Conservation (phyloP, 2,113 vertebrate species). For the Pelecanoides urinatrix region DNA sequence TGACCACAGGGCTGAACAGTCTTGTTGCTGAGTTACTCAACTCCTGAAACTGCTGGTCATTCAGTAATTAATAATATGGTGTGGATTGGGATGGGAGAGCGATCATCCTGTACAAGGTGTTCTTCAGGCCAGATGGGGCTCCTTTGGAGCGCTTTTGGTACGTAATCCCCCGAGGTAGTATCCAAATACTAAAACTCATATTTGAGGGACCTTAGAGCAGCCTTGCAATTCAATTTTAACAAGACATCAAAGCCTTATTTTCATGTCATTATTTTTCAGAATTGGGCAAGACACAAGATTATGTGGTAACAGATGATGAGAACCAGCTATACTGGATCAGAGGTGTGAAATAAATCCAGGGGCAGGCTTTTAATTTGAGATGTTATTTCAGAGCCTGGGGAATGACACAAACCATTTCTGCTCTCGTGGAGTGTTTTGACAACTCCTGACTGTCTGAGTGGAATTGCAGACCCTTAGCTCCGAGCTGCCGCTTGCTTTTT, state of each 20-base stretch:
- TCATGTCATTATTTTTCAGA: background rate
- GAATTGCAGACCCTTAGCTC: background rate
- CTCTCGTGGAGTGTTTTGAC: background rate
- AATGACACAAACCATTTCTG: background rate
- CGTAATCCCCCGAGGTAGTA: background rate
- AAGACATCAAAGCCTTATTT: background rate
- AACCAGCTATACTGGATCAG: background rate
- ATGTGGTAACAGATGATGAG: slow-evolving; percentile 25
- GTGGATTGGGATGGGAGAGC: background rate
- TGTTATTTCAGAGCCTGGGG: background rate
- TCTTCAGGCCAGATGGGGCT: background rate
- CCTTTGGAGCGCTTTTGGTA: background rate
- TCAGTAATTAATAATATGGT: background rate
- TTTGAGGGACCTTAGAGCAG: background rate
- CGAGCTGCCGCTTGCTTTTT: background rate
- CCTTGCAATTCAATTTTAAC: background rate
- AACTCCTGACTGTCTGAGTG: background rate
- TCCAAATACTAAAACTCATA: background rate
- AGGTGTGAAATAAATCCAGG: slow-evolving; percentile 14
- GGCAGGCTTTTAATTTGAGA: background rate
- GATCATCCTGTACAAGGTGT: background rate
- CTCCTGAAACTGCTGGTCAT: background rate
- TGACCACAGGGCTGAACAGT: background rate
- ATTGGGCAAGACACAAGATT: slow-evolving; percentile 1
- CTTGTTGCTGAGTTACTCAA: background rate